A percentile compares a stretch with the other conserved stretches of the same genome.
These are phyloP conservation scores for Danaus chrysippus DNA, from an alignment of 2,888 invertebrate species.

Conservation along the genomic window DNA sequence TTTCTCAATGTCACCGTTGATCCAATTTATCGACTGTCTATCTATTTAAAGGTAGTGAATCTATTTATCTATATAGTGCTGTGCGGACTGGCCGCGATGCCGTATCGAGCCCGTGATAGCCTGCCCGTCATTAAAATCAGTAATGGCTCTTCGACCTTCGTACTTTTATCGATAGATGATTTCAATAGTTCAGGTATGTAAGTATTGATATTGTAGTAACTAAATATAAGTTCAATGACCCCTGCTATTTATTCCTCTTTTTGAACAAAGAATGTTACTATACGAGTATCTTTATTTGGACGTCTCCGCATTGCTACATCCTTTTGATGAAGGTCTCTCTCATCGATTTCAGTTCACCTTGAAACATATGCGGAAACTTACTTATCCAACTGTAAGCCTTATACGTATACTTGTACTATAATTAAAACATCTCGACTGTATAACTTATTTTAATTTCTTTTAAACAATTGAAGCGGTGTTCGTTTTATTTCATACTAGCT, in stretches of 20 bases:
- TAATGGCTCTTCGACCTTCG: conserved; percentile 23
- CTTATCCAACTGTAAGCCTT: background rate
- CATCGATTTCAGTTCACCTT: conserved; percentile 25
- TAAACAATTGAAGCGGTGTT: background rate
- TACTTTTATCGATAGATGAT: conserved; percentile 22
- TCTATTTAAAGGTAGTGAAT: conserved; percentile 23
- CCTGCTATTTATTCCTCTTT: conserved; percentile 12
- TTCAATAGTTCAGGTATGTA: conserved; percentile 22
- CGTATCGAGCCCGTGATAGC: conserved; percentile 18
- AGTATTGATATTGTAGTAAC: background rate
- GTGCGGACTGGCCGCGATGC: conserved; percentile 14
- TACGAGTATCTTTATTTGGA: conserved; percentile 15
- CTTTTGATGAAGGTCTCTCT: conserved; percentile 24
- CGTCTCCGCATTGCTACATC: conserved; percentile 18
- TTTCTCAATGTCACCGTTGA: conserved; percentile 41
- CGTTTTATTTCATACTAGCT: background rate
- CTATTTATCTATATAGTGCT: conserved; percentile 12
- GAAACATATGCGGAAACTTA: conserved; percentile 22
- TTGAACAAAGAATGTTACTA: conserved; percentile 9
- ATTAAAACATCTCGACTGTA: background rate
- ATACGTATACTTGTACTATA: background rate
- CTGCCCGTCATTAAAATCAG: conserved; percentile 26
- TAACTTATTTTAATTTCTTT: background rate
- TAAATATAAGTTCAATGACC: conserved; percentile 15
- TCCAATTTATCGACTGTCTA: conserved; percentile 39